Conservation (phyloP, 1,140 invertebrate species). For the Heliconius hermathena region DNA sequence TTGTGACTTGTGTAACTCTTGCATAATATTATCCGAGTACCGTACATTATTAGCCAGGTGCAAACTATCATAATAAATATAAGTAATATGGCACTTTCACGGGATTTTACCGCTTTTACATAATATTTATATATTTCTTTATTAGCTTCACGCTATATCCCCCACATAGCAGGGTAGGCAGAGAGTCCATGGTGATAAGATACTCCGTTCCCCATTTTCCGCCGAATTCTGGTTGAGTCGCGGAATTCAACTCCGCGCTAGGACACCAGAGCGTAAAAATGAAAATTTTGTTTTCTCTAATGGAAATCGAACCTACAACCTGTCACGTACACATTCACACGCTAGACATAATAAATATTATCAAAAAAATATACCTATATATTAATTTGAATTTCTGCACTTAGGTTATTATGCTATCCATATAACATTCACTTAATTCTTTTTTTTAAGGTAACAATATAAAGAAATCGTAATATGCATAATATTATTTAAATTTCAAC, state of each 20-base stretch:
- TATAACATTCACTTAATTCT: too few species aligned
- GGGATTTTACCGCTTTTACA: constrained; percentile 27
- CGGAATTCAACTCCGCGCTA: too few species aligned
- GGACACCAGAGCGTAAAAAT: too few species aligned
- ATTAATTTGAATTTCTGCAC: not conserved
- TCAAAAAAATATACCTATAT: not conserved
- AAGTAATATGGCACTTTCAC: constrained; percentile 54
- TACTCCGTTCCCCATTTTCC: too few species aligned
- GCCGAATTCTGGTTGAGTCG: too few species aligned
- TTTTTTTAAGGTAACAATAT: not conserved
- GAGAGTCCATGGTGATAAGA: too few species aligned
- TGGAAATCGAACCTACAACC: too few species aligned
- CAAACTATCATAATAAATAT: constrained; percentile 58
- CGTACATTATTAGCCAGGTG: constrained; percentile 36
- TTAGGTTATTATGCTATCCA: not conserved
- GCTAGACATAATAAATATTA: not conserved
- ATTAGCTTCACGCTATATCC: too few species aligned
- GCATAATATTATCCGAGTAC: constrained; percentile 20
- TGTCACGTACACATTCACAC: too few species aligned
- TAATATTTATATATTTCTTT: not conserved
- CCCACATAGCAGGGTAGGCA: too few species aligned
- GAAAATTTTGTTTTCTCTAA: too few species aligned
- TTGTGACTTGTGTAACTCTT: constrained; percentile 23
- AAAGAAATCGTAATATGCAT: not conserved
- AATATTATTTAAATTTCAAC: constrained; percentile 6